A percentile compares a stretch with the other conserved stretches of the same genome.
Conservation (phyloP, 2,113 vertebrate genomes). For the Mustelus asterias region DNA sequence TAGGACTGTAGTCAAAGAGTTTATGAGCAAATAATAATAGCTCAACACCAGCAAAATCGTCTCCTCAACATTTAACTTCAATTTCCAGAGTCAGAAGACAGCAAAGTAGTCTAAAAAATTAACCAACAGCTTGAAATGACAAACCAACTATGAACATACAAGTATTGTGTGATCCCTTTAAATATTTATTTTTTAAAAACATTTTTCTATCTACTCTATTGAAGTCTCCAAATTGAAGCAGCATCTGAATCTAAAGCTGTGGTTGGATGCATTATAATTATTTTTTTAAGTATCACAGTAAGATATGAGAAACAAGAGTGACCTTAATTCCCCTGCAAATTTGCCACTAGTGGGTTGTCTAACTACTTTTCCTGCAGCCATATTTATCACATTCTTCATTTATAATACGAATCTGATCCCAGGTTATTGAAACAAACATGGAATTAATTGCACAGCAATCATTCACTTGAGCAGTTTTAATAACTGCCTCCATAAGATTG, state of each 20-base stretch:
- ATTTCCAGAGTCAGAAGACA: too few relatives aligned
- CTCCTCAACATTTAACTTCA: too few relatives aligned
- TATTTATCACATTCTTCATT: accelerated
- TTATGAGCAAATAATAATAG: too few relatives aligned
- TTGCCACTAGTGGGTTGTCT: background rate
- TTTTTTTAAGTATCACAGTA: background rate
- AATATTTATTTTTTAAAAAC: too few relatives aligned
- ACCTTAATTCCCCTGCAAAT: background rate
- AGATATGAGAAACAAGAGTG: background rate
- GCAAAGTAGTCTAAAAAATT: too few relatives aligned
- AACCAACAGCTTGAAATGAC: too few relatives aligned
- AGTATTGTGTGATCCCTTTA: too few relatives aligned
- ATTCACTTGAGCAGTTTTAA: background rate
- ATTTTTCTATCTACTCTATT: too few relatives aligned
- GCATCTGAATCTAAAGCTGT: background rate
- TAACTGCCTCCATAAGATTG: background rate
- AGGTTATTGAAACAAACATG: background rate
- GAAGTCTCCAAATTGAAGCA: background rate
- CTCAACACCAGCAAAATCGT: too few relatives aligned
- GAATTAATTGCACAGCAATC: background rate
- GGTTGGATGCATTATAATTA: background rate
- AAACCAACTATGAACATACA: too few relatives aligned
- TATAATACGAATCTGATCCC: background rate
- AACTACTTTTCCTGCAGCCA: conserved; percentile 11
- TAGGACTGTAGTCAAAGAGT: too few relatives aligned